Evolutionary conservation across 2,888 invertebrate genomes (phyloP).

Genomic region (Eumerus sabulonum): DNA sequence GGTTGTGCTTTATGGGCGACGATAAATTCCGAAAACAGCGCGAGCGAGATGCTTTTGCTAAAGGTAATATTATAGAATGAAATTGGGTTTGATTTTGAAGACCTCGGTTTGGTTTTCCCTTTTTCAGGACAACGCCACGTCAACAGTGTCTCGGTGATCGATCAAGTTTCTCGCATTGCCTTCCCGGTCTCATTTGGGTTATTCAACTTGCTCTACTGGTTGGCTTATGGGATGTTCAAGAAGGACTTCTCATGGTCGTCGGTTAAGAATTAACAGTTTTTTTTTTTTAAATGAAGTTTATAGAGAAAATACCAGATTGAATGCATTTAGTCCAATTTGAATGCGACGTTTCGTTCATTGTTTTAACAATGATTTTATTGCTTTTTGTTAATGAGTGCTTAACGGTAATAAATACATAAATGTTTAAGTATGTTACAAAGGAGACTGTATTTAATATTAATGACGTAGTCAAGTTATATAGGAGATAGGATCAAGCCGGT

Average conservation of each 20-base stretch:
- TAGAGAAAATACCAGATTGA: slow-evolving; percentile 36
- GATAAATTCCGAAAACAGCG: slow-evolving; percentile 87
- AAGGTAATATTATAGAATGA: slow-evolving; percentile 60
- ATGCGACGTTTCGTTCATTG: slow-evolving; percentile 39
- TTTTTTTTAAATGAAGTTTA: no score
- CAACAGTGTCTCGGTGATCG: slow-evolving; percentile 93
- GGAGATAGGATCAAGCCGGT: no score
- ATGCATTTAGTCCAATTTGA: slow-evolving; percentile 61
- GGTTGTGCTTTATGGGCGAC: slow-evolving; percentile 89
- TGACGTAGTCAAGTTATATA: no score
- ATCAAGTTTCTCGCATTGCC: slow-evolving; percentile 88
- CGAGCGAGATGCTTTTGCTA: slow-evolving; percentile 84
- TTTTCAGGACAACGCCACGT: slow-evolving; percentile 81
- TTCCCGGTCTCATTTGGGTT: slow-evolving; percentile 92
- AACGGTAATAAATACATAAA: no score
- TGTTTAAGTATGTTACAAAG: slow-evolving; percentile 1
- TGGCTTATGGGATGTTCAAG: slow-evolving; percentile 89
- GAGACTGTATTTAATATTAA: background rate
- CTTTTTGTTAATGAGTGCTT: slow-evolving; percentile 45
- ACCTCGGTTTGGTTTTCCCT: background rate
- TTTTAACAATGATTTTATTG: slow-evolving; percentile 12
- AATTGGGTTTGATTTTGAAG: background rate
- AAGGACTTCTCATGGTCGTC: slow-evolving; percentile 76
- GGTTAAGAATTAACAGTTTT: slow-evolving; percentile 68
- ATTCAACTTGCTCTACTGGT: slow-evolving; percentile 94